These are phyloP conservation scores for Enteromius trimaculatus DNA, from an alignment of 2,797 vertebrate species.

Conservation along the genomic window DNA sequence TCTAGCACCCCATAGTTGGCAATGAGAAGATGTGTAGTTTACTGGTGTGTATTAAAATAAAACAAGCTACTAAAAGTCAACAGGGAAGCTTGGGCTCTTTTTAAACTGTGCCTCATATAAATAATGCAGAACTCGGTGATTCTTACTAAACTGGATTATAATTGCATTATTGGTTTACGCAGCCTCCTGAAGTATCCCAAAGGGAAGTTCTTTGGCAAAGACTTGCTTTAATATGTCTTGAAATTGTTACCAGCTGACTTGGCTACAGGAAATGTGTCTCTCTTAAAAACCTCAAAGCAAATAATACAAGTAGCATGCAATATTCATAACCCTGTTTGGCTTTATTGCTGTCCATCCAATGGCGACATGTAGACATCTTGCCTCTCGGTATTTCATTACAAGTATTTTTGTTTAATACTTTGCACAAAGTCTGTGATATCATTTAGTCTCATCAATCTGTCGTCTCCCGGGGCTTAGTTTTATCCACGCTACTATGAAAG, in stretches of 20 bases:
- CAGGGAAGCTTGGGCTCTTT: constrained; percentile 54
- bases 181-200: constrained; percentile 75
- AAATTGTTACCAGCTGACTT: constrained; percentile 81
- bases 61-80: constrained; percentile 58
- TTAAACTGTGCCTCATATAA: constrained; percentile 64
- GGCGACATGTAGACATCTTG: constrained; percentile 65
- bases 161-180: constrained; percentile 80
- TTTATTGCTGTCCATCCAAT: constrained; percentile 62
- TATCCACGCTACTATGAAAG: constrained; percentile 60
- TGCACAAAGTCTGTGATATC: constrained; percentile 61
- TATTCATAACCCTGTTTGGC: constrained; percentile 72
- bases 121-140: constrained; percentile 68
- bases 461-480: constrained; percentile 58
- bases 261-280: constrained; percentile 78
- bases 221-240: constrained; percentile 78
- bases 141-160: constrained; percentile 72
- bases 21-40: constrained; percentile 46
- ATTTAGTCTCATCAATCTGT: constrained; percentile 63
- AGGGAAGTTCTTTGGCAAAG: constrained; percentile 77
- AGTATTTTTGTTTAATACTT: constrained; percentile 65
- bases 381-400: constrained; percentile 67
- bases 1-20: constrained; percentile 33
- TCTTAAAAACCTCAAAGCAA: constrained; percentile 77
- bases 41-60: constrained; percentile 53
- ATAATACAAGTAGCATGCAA: constrained; percentile 73